Evolutionary conservation across 2,797 vertebrate genomes (phyloP).

Genomic region (Avahi laniger): DNA sequence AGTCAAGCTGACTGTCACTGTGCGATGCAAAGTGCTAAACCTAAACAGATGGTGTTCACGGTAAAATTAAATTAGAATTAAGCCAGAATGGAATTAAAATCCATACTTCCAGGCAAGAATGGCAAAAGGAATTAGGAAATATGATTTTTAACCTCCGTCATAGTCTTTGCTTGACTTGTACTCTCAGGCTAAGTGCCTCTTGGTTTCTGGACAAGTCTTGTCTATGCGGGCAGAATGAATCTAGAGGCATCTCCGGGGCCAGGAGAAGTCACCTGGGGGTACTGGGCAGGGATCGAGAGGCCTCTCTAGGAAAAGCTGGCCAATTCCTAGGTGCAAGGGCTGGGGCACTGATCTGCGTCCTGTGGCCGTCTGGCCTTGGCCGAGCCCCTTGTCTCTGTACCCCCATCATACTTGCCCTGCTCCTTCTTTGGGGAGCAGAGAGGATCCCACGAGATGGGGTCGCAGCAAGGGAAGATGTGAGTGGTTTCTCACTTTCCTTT

Average conservation of each 20-base stretch:
- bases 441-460: not conserved
- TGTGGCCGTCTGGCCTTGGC: not conserved
- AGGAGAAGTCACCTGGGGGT: not conserved
- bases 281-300: not conserved
- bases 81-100: conserved; percentile 59
- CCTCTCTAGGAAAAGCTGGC: not conserved
- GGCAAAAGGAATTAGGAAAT: not conserved
- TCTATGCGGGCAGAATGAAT: not conserved
- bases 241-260: not conserved
- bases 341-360: not conserved
- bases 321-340: not conserved
- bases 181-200: not conserved
- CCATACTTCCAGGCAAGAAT: conserved; percentile 41
- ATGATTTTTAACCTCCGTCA: not conserved
- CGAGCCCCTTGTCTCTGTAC: not conserved
- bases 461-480: not conserved
- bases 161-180: not conserved
- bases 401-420: not conserved
- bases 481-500: not conserved
- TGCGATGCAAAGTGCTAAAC: not conserved
- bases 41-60: conserved; percentile 40
- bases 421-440: not conserved
- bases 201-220: not conserved
- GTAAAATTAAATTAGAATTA: conserved; percentile 54
- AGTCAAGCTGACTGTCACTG: not conserved